Evolutionary conservation across 2,113 vertebrate species (phyloP).

Genomic region (Garra rufa): DNA sequence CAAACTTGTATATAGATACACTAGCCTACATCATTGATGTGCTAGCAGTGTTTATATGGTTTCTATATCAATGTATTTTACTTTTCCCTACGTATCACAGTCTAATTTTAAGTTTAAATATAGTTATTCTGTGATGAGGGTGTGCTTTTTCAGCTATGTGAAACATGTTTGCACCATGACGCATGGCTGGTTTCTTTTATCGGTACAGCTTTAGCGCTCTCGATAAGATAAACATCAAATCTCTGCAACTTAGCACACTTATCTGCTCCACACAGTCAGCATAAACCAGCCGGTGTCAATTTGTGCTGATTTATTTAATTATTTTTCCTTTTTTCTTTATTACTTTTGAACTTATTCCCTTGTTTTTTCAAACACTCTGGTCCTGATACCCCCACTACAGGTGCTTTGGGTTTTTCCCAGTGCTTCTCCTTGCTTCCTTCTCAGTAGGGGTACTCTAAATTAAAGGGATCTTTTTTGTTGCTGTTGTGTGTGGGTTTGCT

Average conservation of each 20-base stretch:
- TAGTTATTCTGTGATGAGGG: slow-evolving; percentile 4
- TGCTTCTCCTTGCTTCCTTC: slow-evolving; percentile 40
- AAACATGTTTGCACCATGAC: slow-evolving; percentile 58
- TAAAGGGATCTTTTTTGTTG: slow-evolving; percentile 76
- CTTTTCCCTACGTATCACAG: slow-evolving; percentile 53
- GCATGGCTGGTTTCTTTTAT: slow-evolving; percentile 67
- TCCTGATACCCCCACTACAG: slow-evolving; percentile 18
- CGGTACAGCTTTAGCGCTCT: slow-evolving; percentile 69
- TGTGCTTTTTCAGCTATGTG: neutral
- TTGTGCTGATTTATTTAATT: slow-evolving; percentile 74
- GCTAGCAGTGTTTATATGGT: neutral
- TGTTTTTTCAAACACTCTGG: slow-evolving; percentile 23
- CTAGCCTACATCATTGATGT: neutral
- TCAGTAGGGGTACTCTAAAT: slow-evolving; percentile 65
- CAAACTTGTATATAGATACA: neutral
- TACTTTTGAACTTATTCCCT: neutral
- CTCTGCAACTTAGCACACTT: slow-evolving; percentile 80
- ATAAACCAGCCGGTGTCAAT: slow-evolving; percentile 76
- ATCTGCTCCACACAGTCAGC: slow-evolving; percentile 79
- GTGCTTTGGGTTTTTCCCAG: neutral
- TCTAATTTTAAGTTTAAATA: slow-evolving; percentile 68
- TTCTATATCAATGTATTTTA: neutral
- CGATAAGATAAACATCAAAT: slow-evolving; percentile 83
- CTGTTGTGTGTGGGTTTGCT: slow-evolving; percentile 59
- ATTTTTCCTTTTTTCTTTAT: slow-evolving; percentile 40